phyloP scores from a whole-genome alignment of 2,797 vertebrate species.

The Hozukius guyotensis region DNA sequence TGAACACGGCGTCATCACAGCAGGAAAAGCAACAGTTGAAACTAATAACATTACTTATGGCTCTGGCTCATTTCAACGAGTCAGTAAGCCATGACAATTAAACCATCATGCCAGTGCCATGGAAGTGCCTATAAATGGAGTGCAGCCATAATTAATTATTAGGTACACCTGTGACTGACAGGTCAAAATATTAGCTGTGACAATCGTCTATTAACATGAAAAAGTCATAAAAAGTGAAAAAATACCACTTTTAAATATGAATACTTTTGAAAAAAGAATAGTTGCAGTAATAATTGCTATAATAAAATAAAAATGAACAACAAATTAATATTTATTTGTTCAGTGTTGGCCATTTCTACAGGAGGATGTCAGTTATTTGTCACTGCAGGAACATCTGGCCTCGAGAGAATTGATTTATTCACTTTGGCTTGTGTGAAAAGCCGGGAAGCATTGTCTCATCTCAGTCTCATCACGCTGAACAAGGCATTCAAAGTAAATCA shows the following conservation, averaged over 20 bases:
- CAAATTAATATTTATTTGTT: constrained; percentile 20
- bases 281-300: background rate
- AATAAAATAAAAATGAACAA: background rate
- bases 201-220: fast-evolving
- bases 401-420: constrained; percentile 46
- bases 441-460: background rate
- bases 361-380: constrained; percentile 30
- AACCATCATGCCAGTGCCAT: background rate
- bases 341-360: background rate
- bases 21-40: background rate
- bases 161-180: background rate
- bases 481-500: constrained; percentile 59
- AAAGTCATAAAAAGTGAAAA: background rate
- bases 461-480: constrained; percentile 38
- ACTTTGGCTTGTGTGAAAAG: constrained; percentile 26
- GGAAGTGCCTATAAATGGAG: background rate
- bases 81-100: background rate
- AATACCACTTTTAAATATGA: background rate
- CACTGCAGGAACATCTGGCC: constrained; percentile 55
- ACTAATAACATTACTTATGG: background rate
- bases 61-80: background rate
- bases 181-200: background rate
- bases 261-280: background rate
- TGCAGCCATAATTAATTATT: background rate
- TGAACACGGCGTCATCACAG: background rate